phyloP scores from a whole-genome alignment of 2,797 vertebrate genomes.

The Lemur catta region DNA sequence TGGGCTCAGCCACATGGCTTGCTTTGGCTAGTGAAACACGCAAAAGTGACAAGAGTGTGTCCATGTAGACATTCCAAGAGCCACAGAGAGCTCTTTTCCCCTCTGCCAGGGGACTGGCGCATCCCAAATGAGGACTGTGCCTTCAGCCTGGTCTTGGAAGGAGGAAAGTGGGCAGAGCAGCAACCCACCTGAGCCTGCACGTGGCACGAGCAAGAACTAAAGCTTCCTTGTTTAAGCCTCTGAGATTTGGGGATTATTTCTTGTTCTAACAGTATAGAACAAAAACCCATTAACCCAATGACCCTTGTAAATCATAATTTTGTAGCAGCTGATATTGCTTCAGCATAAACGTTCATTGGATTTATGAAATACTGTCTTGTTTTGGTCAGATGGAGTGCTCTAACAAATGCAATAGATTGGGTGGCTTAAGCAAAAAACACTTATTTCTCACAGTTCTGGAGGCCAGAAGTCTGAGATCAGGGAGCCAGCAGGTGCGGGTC shows the following conservation, averaged over 20 bases:
- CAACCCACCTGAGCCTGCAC: background rate
- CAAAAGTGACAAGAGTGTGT: background rate
- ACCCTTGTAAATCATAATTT: background rate
- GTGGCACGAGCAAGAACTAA: too few species aligned
- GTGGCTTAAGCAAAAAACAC: background rate
- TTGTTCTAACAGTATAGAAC: background rate
- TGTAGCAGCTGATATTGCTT: background rate
- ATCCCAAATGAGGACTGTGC: background rate
- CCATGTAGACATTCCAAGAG: background rate
- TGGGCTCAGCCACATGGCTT: background rate
- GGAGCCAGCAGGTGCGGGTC: background rate
- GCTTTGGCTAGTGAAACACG: background rate
- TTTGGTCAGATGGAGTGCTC: background rate
- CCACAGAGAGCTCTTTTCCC: background rate
- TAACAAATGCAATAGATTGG: background rate
- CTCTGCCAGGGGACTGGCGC: rapidly evolving
- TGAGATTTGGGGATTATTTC: background rate
- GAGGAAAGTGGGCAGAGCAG: background rate
- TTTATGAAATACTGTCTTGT: background rate
- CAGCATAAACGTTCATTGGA: background rate
- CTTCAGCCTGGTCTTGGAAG: background rate
- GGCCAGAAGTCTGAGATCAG: too few species aligned
- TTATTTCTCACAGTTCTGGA: background rate
- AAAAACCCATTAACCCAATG: background rate
- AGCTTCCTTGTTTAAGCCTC: background rate